These are phyloP conservation scores for Drosophila pseudotakahashii DNA, from an alignment of 2,888 invertebrate species.

Conservation along the genomic window DNA sequence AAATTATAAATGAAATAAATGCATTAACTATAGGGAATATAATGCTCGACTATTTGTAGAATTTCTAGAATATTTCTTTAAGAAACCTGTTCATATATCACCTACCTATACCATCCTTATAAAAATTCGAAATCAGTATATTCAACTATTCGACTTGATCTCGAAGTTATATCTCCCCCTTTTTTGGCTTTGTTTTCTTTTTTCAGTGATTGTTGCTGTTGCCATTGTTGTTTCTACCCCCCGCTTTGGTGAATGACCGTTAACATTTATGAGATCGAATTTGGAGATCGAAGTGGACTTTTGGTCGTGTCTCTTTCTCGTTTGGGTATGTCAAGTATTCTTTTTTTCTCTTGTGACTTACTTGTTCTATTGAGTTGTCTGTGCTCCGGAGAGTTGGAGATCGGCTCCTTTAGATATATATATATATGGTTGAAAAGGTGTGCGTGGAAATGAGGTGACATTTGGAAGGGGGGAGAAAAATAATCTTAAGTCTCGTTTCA, in stretches of 20 bases:
- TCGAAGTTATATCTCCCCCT: not conserved
- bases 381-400: slow-evolving; percentile 1
- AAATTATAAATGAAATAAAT: too few species aligned
- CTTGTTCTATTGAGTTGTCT: slow-evolving; percentile 31
- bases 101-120: not conserved
- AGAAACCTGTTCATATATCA: too few species aligned
- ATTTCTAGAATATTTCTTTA: too few species aligned
- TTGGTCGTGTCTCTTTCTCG: slow-evolving; percentile 30
- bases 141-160: not conserved
- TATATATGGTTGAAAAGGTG: not conserved
- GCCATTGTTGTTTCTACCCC: slow-evolving; percentile 13
- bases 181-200: slow-evolving; percentile 52
- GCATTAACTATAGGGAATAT: too few species aligned
- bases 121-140: not conserved
- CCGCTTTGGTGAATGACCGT: slow-evolving; percentile 70
- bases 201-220: slow-evolving; percentile 25
- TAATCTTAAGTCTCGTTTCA: not conserved
- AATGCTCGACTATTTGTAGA: too few species aligned
- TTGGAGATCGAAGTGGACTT: slow-evolving; percentile 48
- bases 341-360: slow-evolving; percentile 13
- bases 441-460: not conserved
- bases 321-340: slow-evolving; percentile 9
- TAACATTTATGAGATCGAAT: slow-evolving; percentile 61
- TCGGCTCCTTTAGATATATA: not conserved
- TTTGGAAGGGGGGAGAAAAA: not conserved